Percentiles rank a stretch among this genome's conserved stretches.
Conservation (phyloP, 2,888 invertebrate genomes). For the Ophion ventricosus region DNA sequence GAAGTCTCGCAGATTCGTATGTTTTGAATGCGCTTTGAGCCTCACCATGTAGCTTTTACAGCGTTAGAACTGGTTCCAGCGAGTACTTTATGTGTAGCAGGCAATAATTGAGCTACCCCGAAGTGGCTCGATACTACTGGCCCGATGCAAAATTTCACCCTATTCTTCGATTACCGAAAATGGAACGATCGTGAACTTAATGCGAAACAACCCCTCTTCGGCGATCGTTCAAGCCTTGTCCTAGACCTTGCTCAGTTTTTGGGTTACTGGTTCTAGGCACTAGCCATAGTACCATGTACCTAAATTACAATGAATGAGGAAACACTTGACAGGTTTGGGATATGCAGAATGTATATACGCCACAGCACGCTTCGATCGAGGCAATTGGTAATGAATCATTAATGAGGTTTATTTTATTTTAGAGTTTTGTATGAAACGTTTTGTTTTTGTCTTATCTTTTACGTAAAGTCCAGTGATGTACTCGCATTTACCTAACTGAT, state of each 20-base stretch:
- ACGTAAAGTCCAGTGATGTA: not conserved
- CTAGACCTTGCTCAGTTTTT: not conserved
- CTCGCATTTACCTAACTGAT: constrained; percentile 29
- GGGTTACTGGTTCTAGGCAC: not conserved
- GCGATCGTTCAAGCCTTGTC: not conserved
- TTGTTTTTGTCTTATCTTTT: not conserved
- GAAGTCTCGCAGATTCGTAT: constrained; percentile 7
- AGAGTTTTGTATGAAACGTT: not conserved
- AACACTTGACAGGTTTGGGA: no score
- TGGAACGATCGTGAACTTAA: not conserved
- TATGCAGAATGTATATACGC: no score
- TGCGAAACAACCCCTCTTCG: not conserved
- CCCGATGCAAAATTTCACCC: not conserved
- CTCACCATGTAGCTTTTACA: constrained; percentile 35
- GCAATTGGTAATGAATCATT: not conserved
- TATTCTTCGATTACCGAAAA: constrained; percentile 8
- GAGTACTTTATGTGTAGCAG: constrained; percentile 15
- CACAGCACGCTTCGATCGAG: not conserved
- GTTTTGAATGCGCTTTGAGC: constrained; percentile 34
- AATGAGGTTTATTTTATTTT: not conserved
- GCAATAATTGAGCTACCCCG: constrained; percentile 32
- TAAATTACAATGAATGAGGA: no score
- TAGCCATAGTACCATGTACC: not conserved
- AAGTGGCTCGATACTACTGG: constrained; percentile 3
- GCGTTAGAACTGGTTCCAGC: constrained; percentile 12